Evolutionary conservation across 2,888 invertebrate genomes (phyloP).

Genomic region (Leptogaster cylindrica): DNA sequence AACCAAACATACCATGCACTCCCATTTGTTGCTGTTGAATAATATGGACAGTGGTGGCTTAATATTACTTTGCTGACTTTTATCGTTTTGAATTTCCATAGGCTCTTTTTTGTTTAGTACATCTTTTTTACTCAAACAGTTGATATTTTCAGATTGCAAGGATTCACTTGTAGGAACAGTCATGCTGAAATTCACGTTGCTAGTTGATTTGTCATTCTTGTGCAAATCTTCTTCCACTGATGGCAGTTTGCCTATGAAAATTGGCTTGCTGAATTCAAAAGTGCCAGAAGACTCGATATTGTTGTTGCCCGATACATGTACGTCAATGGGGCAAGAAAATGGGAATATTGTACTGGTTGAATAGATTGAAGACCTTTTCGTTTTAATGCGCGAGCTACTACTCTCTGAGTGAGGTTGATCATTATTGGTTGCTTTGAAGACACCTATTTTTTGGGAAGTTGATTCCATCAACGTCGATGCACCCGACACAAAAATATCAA

Average conservation of each 20-base stretch:
- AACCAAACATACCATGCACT: constrained; percentile 70
- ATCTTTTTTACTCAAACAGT: too few relatives aligned
- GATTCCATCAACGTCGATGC: neutral
- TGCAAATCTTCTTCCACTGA: constrained; percentile 53
- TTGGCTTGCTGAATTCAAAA: constrained; percentile 64
- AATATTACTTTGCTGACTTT: neutral
- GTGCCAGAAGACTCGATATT: too few relatives aligned
- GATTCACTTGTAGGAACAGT: constrained; percentile 60
- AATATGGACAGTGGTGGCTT: too few relatives aligned
- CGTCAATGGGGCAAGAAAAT: too few relatives aligned
- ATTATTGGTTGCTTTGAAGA: neutral
- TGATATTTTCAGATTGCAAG: too few relatives aligned
- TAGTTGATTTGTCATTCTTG: constrained; percentile 62
- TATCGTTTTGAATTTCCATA: constrained; percentile 37
- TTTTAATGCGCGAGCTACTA: neutral
- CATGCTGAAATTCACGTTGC: constrained; percentile 67
- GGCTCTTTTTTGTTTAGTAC: constrained; percentile 59
- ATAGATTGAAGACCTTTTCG: neutral
- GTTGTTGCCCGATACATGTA: neutral
- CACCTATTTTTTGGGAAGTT: neutral
- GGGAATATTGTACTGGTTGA: neutral
- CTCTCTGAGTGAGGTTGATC: neutral
- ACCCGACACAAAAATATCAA: constrained; percentile 54
- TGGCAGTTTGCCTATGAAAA: too few relatives aligned
- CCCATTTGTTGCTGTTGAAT: constrained; percentile 71